Evolutionary conservation across 2,888 invertebrate genomes (phyloP).

Genomic region (Pristionchus fissidentatus): DNA sequence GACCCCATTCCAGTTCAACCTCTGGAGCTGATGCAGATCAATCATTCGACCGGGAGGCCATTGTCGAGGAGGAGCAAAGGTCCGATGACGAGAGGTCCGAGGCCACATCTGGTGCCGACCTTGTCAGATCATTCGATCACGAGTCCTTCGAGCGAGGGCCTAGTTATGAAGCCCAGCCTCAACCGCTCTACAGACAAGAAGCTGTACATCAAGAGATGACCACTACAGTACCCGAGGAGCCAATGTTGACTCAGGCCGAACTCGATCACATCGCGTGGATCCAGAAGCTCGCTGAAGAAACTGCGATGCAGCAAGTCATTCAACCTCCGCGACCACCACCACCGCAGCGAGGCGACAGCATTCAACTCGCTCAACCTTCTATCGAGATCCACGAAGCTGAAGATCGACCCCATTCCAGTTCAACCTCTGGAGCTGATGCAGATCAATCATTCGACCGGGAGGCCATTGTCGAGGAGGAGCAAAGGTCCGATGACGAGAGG

Average conservation of each 20-base stretch:
- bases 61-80: not conserved
- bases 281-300: constrained; percentile 47
- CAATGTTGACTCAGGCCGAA: constrained; percentile 52
- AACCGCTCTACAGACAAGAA: not conserved
- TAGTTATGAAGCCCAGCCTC: not conserved
- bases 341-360: not conserved
- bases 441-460: not conserved
- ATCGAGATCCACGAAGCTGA: constrained; percentile 39
- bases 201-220: not conserved
- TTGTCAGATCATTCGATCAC: not conserved
- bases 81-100: not conserved
- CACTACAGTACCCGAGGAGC: constrained; percentile 28
- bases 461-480: not conserved
- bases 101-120: not conserved
- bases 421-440: not conserved
- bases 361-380: constrained; percentile 32
- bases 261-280: constrained; percentile 54
- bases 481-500: not conserved
- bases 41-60: constrained; percentile 24
- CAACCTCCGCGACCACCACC: not conserved
- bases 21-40: constrained; percentile 46
- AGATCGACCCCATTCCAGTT: not conserved
- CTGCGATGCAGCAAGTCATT: not conserved
- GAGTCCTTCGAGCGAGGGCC: not conserved
- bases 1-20: constrained; percentile 34